These are phyloP conservation scores for Zaprionus ornatus DNA, from an alignment of 1,140 invertebrate species.

Conservation along the genomic window DNA sequence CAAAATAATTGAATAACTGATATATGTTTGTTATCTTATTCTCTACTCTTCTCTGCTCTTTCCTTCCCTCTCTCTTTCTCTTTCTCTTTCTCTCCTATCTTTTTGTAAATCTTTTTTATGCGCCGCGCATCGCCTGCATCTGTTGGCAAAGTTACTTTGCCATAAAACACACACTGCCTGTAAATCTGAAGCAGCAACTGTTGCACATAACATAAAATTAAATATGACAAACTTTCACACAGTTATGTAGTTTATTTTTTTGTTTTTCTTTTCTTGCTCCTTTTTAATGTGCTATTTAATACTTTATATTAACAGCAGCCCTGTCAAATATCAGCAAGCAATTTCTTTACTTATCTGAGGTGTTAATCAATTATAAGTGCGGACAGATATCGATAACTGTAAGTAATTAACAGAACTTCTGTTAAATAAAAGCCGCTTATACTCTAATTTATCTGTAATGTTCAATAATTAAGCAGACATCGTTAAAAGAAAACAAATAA, in stretches of 20 bases:
- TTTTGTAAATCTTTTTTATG: constrained; percentile 1
- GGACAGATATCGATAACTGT: no score
- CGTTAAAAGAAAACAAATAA: no score
- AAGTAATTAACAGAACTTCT: no score
- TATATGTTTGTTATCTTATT: not conserved
- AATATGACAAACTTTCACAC: not conserved
- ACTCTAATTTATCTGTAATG: no score
- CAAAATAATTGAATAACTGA: not conserved
- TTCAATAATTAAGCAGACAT: no score
- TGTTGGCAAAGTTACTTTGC: not conserved
- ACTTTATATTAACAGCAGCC: not conserved
- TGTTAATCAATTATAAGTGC: no score
- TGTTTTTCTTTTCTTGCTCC: not conserved
- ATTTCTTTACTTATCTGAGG: no score
- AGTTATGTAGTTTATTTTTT: not conserved
- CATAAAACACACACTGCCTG: constrained; percentile 2
- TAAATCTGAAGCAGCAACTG: not conserved
- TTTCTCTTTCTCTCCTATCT: not conserved
- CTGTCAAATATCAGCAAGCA: not conserved
- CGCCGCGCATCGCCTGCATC: not conserved
- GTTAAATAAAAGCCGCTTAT: no score
- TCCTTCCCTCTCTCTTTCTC: not conserved
- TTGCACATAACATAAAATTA: constrained; percentile 3
- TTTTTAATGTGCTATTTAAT: not conserved
- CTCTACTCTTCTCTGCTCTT: not conserved